Evolutionary conservation across 1,140 invertebrate species (phyloP), one percentile per base, ranked within the genome.

Genomic region (Hestina assimilis): DNA sequence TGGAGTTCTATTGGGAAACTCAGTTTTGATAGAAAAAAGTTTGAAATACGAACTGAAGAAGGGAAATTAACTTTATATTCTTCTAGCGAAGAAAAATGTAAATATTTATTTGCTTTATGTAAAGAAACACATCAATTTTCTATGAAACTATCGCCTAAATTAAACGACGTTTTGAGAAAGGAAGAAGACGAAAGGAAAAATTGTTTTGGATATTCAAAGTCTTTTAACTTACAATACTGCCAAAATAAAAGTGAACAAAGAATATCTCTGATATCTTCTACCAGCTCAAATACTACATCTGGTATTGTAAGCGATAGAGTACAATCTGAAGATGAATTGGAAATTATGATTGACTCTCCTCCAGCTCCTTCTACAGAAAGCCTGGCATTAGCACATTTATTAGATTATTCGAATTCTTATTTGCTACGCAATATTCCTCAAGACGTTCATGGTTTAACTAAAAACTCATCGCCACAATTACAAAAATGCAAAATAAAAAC

Each of bases 1-100:
- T 98, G 97, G 97, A 95, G 95, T 72, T 95, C 95, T 69, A 98
- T 98, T 53, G 96, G 94, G 40, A 98, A 97, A 89, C 89, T 98
- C 5, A 96, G 95, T 79, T 98, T 98, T 87, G 97, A 98, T 93
- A 93, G 96, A 75, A 98, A 98, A 88, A 98, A 98, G 84, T 98
- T 98, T 89, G 96, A 98, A 90, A 97, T 99, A 64, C 92, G 96
- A 35, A 95, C 95, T 2, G 93, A 94, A 20, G 95, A 96, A 69
- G 93, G 94, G 61, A 96, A 97, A 77, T 93, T 97, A 59, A 95
- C 95, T 0, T 92, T 98, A 48, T 98, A 96, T 81, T 96, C 96
- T 9, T 93, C 93, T 12, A 96, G 93, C 74, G 97, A 98, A 87
- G 96, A 96, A 69, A 97, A 97, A 80, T 96, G 96, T 75, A 95